These are phyloP conservation scores for Frieseomelitta varia DNA, from an alignment of 1,140 invertebrate genomes.

Conservation along the genomic window DNA sequence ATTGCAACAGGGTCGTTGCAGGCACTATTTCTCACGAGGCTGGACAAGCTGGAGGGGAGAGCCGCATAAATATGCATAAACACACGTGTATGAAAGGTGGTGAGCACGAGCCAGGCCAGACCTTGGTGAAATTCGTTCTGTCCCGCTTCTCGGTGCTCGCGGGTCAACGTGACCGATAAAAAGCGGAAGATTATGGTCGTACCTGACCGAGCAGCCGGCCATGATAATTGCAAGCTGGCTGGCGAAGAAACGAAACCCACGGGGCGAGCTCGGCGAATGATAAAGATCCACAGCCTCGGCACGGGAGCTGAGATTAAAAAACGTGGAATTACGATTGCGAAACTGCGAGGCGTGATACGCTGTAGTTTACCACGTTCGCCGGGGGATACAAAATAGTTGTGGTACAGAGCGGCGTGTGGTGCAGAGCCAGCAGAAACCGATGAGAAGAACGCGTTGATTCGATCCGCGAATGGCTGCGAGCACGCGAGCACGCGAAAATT, in stretches of 20 bases:
- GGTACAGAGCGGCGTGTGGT: not conserved
- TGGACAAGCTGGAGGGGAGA: not conserved
- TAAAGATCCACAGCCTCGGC: not conserved
- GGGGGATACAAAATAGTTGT: not conserved
- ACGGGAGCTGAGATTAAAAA: slow-evolving; percentile 18
- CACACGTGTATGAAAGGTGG: not conserved
- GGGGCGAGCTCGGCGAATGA: slow-evolving; percentile 1
- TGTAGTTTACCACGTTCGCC: not conserved
- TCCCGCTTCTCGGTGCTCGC: not conserved
- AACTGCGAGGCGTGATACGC: not conserved
- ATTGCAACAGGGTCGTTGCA: not conserved
- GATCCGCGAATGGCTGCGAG: not conserved
- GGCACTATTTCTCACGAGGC: not conserved
- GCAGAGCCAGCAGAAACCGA: not conserved
- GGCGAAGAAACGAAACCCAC: not conserved
- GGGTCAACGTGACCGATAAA: slow-evolving; percentile 32
- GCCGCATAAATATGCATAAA: not conserved
- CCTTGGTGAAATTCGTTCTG: not conserved
- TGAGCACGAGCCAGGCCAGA: not conserved
- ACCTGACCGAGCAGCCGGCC: slow-evolving; percentile 17
- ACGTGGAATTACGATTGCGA: not conserved
- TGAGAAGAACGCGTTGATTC: not conserved
- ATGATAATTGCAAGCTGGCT: slow-evolving; percentile 1
- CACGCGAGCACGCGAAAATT: not conserved
- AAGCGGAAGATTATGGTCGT: slow-evolving; percentile 24